Percentiles rank a stretch among this genome's conserved stretches.
phyloP scores from a whole-genome alignment of 2,888 invertebrate genomes.

The Tinea semifulvella region DNA sequence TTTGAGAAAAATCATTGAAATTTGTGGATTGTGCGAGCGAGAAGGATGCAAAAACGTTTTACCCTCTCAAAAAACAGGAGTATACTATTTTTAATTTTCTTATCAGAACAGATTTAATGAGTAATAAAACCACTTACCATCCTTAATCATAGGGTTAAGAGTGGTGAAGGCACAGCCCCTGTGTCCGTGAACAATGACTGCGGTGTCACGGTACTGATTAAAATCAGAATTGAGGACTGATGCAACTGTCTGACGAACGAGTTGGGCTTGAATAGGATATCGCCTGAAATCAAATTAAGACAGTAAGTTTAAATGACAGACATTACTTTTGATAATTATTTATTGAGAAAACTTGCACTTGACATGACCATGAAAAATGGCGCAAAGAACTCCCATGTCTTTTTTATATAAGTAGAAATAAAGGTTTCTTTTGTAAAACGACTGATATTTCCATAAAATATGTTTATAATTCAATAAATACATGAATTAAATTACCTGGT shows the following conservation, averaged over 20 bases:
- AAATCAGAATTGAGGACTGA: slow-evolving; percentile 5
- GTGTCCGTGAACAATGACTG: slow-evolving; percentile 22
- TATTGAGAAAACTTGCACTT: too few relatives aligned
- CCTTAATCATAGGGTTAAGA: slow-evolving; percentile 29
- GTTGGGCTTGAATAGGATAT: not conserved
- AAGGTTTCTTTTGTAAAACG: too few relatives aligned
- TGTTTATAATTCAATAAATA: not conserved
- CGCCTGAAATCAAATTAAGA: slow-evolving; percentile 1
- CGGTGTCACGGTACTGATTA: slow-evolving; percentile 17
- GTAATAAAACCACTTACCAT: slow-evolving; percentile 24
- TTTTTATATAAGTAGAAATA: too few relatives aligned
- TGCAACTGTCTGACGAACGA: not conserved
- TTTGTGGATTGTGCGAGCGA: too few relatives aligned
- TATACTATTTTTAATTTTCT: too few relatives aligned
- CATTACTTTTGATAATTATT: not conserved
- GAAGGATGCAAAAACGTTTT: too few relatives aligned
- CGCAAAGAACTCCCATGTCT: too few relatives aligned
- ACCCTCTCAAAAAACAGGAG: too few relatives aligned
- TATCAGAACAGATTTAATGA: too few relatives aligned
- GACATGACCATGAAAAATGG: too few relatives aligned
- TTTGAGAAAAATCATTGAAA: too few relatives aligned
- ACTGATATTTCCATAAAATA: not conserved
- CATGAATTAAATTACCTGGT: slow-evolving; percentile 1
- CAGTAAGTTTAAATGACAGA: not conserved
- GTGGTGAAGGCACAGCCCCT: slow-evolving; percentile 24